These are phyloP conservation scores for Atrichornis clamosus DNA, from an alignment of 2,113 vertebrate species.

Conservation along the genomic window DNA sequence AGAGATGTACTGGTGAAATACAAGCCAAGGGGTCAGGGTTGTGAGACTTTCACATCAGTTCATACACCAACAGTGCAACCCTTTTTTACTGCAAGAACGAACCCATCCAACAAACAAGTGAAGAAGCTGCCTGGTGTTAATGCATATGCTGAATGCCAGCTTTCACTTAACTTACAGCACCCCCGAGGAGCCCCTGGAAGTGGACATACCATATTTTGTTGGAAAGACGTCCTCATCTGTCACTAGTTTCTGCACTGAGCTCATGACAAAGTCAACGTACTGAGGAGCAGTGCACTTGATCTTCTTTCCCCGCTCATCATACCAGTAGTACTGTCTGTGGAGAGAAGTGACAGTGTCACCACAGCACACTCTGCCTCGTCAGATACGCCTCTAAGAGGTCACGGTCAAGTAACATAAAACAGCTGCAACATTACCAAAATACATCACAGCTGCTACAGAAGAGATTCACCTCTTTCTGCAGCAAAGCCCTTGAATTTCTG, in stretches of 20 bases:
- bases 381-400: background rate
- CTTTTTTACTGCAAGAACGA: background rate
- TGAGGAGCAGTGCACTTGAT: constrained; percentile 97
- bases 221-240: constrained; percentile 98
- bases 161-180: background rate
- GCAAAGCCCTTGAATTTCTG: background rate
- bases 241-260: constrained; percentile 95
- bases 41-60: background rate
- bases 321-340: constrained; percentile 97
- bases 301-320: constrained; percentile 98
- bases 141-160: background rate
- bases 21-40: background rate
- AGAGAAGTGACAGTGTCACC: background rate
- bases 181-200: background rate
- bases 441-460: background rate
- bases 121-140: background rate
- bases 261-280: constrained; percentile 99
- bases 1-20: background rate
- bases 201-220: constrained; percentile 90
- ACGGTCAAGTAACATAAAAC: background rate
- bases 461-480: background rate
- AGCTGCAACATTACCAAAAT: background rate
- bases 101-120: background rate
- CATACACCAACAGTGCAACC: no score
- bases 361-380: background rate